Evolutionary conservation across 2,113 vertebrate genomes (phyloP).

Genomic region (Podilymbus podiceps): DNA sequence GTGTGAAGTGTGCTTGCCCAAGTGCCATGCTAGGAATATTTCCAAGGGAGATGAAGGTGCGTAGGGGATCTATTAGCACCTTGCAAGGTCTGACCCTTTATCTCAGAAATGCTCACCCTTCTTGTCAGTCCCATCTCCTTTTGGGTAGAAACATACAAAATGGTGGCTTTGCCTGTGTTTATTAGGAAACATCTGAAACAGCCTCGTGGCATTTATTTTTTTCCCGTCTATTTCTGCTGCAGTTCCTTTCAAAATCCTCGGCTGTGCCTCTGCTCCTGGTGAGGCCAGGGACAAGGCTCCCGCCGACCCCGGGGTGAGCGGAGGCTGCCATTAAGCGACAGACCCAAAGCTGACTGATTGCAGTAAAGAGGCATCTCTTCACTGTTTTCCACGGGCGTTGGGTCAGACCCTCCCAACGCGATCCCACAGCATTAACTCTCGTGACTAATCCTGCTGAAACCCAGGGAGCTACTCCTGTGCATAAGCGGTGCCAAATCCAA

Average conservation of each 20-base stretch:
- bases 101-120: background rate
- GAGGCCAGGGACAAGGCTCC: background rate
- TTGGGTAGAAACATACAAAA: background rate
- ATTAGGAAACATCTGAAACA: background rate
- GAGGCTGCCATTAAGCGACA: background rate
- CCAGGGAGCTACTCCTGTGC: background rate
- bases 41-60: background rate
- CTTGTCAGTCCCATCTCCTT: background rate
- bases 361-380: background rate
- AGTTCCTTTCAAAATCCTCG: background rate
- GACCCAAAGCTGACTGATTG: background rate
- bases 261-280: background rate
- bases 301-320: background rate
- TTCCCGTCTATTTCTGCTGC: background rate
- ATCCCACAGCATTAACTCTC: background rate
- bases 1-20: slow-evolving; percentile 63
- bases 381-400: background rate
- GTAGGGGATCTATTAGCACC: background rate
- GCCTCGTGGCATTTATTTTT: background rate
- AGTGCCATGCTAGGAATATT: background rate
- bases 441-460: background rate
- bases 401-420: background rate
- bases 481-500: background rate
- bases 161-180: background rate
- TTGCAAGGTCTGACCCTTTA: background rate